phyloP scores from a whole-genome alignment of 1,140 invertebrate genomes.

The Lasioglossum albipes region DNA sequence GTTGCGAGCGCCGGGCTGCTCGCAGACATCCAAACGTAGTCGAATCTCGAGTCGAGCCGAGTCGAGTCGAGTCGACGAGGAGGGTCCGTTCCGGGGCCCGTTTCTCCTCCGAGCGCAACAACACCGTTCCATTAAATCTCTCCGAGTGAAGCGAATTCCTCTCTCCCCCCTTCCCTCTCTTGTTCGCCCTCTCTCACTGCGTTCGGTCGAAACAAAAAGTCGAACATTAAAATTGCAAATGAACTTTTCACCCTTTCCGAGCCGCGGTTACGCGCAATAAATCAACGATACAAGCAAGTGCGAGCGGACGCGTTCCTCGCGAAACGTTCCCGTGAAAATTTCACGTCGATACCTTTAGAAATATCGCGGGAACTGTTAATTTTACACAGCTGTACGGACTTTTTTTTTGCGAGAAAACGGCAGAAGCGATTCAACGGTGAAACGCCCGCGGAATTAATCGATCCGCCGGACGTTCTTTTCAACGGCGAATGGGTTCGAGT shows the following conservation, averaged over 20 bases:
- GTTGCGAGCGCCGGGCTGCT: constrained; percentile 15
- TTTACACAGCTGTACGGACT: constrained; percentile 14
- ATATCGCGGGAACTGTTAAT: constrained; percentile 52
- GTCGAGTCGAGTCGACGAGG: not conserved
- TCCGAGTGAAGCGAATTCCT: not conserved
- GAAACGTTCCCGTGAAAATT: constrained; percentile 36
- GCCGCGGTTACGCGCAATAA: constrained; percentile 14
- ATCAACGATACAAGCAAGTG: constrained; percentile 19
- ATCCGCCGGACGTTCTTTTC: constrained; percentile 39
- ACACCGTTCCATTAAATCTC: constrained; percentile 56
- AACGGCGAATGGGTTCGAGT: constrained; percentile 28
- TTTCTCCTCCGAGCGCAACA: constrained; percentile 26
- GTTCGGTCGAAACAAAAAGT: constrained; percentile 48
- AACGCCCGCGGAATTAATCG: constrained; percentile 59
- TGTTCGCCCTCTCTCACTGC: not conserved
- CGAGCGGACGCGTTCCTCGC: constrained; percentile 25
- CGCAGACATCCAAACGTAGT: not conserved
- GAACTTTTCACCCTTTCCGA: constrained; percentile 52
- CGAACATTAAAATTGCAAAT: constrained; percentile 61
- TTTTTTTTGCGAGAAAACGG: constrained; percentile 19
- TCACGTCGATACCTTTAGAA: constrained; percentile 54
- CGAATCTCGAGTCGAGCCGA: too few species aligned
- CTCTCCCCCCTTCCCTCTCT: too few species aligned
- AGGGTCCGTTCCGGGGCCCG: not conserved
- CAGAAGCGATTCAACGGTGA: constrained; percentile 46